These are phyloP conservation scores for Aphelocoma californica DNA, from an alignment of 2,797 vertebrate genomes.

Conservation along the genomic window DNA sequence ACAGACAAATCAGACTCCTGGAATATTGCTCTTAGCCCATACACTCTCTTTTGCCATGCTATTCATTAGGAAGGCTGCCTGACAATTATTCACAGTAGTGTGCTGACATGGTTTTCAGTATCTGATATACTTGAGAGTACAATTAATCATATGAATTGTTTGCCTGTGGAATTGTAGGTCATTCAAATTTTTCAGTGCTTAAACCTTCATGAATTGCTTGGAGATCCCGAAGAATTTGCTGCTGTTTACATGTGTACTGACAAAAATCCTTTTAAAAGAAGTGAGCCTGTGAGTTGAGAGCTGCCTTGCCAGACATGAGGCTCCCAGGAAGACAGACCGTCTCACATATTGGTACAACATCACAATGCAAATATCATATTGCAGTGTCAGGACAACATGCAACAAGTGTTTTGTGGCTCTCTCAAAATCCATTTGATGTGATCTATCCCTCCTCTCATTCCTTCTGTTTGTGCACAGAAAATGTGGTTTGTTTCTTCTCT, in stretches of 20 bases:
- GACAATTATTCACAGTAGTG: neutral
- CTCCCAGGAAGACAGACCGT: slow-evolving; percentile 20
- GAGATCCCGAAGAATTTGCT: slow-evolving; percentile 36
- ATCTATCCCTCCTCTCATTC: slow-evolving; percentile 12
- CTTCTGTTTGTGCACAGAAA: slow-evolving; percentile 16
- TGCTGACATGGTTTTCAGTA: neutral
- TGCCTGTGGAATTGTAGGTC: slow-evolving; percentile 4
- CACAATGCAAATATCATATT: slow-evolving; percentile 50
- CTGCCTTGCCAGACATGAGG: neutral
- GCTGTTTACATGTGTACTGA: slow-evolving; percentile 38
- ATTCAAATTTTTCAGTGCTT: slow-evolving; percentile 46
- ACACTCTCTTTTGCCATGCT: neutral
- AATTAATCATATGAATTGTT: neutral
- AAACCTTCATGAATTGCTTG: slow-evolving; percentile 43
- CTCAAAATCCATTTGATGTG: slow-evolving; percentile 18
- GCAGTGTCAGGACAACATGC: slow-evolving; percentile 15
- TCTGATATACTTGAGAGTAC: neutral
- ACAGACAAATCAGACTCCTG: slow-evolving; percentile 4
- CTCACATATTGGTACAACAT: slow-evolving; percentile 42
- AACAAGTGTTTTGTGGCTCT: slow-evolving; percentile 45
- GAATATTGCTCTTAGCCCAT: neutral
- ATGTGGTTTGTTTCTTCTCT: neutral
- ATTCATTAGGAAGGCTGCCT: neutral
- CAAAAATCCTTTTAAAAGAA: slow-evolving; percentile 65
- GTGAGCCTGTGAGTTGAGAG: neutral